Percentiles rank a stretch among this genome's conserved stretches.
Conservation (phyloP, 2,797 vertebrate species). For the Vireo griseus region DNA sequence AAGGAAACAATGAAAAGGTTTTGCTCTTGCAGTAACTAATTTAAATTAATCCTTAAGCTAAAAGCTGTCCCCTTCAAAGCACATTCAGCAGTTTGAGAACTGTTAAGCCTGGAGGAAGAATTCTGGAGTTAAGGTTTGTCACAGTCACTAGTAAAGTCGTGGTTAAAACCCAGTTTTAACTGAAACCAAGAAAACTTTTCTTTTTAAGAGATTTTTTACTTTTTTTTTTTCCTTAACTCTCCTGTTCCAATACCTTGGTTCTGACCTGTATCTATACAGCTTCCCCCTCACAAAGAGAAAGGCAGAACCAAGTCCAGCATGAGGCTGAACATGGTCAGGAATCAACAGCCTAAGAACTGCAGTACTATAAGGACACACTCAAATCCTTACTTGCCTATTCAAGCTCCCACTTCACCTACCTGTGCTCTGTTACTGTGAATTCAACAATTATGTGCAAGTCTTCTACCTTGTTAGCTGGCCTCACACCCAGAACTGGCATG, state of each 20-base stretch:
- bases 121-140: not conserved
- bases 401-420: not conserved
- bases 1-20: not conserved
- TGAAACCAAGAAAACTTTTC: not conserved
- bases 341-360: not conserved
- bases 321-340: not conserved
- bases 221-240: not conserved
- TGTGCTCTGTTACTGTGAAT: not conserved
- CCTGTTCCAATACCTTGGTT: not conserved
- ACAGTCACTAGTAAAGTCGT: not conserved
- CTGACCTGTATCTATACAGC: not conserved
- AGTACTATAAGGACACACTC: not conserved
- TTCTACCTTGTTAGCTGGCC: not conserved
- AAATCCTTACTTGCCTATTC: not conserved
- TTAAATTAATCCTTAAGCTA: not conserved
- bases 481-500: not conserved
- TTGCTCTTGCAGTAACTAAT: not conserved
- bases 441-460: not conserved
- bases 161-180: not conserved
- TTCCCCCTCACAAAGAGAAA: not conserved
- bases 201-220: not conserved
- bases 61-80: not conserved
- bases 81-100: not conserved
- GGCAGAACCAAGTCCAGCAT: not conserved
- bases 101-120: not conserved